Evolutionary conservation across 2,113 vertebrate genomes (phyloP).

Genomic region (Cavia aperea): DNA sequence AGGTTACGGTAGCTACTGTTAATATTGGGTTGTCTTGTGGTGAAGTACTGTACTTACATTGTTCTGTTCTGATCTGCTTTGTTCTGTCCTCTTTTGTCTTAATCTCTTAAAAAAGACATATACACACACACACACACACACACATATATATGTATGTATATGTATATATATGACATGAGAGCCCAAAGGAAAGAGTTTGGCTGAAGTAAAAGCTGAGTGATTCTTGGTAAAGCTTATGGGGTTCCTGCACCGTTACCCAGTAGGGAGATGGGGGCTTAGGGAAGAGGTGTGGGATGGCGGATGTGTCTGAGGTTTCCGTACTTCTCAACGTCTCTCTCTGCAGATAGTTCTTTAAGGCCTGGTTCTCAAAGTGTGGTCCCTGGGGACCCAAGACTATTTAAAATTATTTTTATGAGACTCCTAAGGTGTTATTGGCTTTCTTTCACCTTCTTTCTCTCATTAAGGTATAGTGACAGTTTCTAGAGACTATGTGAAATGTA

Average conservation of each 20-base stretch:
- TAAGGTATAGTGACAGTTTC: background rate
- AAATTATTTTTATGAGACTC: background rate
- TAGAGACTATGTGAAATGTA: background rate
- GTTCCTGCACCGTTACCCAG: background rate
- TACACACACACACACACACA: too few relatives aligned
- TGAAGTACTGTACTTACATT: too few relatives aligned
- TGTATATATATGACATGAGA: too few relatives aligned
- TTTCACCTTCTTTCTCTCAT: background rate
- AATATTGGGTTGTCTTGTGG: too few relatives aligned
- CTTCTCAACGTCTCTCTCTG: background rate
- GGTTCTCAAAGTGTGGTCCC: background rate
- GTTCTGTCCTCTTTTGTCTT: too few relatives aligned
- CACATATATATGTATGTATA: too few relatives aligned
- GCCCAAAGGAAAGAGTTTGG: background rate
- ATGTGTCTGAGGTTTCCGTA: background rate
- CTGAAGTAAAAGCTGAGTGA: background rate
- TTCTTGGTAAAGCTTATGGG: background rate
- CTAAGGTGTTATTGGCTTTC: background rate
- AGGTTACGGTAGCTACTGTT: too few relatives aligned
- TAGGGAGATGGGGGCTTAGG: too few relatives aligned
- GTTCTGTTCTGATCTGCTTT: too few relatives aligned
- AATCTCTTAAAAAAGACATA: too few relatives aligned
- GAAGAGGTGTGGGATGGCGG: background rate
- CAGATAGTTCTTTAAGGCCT: background rate
- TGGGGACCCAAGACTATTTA: background rate